phyloP scores from a whole-genome alignment of 2,888 invertebrate genomes.

The Alloplasta piceator region DNA sequence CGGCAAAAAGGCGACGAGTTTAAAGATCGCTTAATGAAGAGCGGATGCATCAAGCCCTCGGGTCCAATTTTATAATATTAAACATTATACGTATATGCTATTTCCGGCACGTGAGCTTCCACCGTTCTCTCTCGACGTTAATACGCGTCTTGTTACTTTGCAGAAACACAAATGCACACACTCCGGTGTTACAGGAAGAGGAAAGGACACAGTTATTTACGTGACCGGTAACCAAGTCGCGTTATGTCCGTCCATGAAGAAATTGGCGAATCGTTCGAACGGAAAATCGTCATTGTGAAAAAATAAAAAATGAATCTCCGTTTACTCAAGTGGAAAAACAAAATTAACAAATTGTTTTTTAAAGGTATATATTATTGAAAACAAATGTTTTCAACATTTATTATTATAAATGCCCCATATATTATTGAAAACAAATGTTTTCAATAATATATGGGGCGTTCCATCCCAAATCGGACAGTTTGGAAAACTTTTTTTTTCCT shows the following conservation, averaged over 20 bases:
- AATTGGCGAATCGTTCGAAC: conserved; percentile 59
- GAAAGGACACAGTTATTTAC: conserved; percentile 37
- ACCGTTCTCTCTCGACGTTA: conserved; percentile 15
- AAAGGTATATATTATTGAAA: too few relatives aligned
- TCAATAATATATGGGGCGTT: too few relatives aligned
- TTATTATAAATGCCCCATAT: too few relatives aligned
- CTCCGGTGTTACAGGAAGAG: conserved; percentile 4
- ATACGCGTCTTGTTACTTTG: conserved; percentile 6
- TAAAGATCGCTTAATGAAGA: conserved; percentile 39
- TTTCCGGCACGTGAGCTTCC: conserved; percentile 44
- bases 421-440: too few relatives aligned
- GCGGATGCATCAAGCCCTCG: conserved; percentile 33
- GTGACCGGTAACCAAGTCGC: conserved; percentile 53
- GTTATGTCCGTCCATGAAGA: conserved; percentile 51
- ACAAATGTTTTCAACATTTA: too few relatives aligned
- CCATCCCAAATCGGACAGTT: too few relatives aligned
- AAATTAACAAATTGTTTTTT: too few relatives aligned
- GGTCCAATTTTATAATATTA: conserved; percentile 15
- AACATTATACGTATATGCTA: conserved; percentile 9
- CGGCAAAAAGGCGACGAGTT: conserved; percentile 29
- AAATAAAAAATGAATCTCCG: not conserved
- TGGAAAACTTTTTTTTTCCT: too few relatives aligned
- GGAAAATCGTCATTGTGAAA: conserved; percentile 49
- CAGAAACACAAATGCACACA: conserved; percentile 6
- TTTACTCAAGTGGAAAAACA: not conserved